A percentile compares a stretch with the other conserved stretches of the same genome.
Evolutionary conservation across 2,797 vertebrate species (phyloP).

Genomic region (Cichlasoma orientale): DNA sequence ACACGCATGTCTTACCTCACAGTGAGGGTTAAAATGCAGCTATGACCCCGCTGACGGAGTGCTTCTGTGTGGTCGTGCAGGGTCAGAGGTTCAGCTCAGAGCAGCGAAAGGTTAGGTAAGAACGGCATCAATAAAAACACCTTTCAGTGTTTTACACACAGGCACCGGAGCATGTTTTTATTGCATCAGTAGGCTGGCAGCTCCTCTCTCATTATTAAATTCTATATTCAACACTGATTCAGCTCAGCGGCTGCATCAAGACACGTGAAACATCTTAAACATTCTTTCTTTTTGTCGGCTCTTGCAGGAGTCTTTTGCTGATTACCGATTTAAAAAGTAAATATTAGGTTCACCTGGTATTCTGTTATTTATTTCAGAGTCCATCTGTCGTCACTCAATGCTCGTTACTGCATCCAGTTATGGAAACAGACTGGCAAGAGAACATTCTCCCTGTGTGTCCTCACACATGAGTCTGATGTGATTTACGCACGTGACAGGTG

Average conservation of each 20-base stretch:
- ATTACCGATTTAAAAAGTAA: background rate
- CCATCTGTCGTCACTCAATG: constrained; percentile 42
- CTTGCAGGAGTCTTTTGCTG: background rate
- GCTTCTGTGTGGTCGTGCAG: constrained; percentile 71
- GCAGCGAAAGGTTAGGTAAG: constrained; percentile 38
- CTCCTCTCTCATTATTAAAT: background rate
- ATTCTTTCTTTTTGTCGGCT: background rate
- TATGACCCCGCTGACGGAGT: constrained; percentile 64
- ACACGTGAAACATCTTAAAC: background rate
- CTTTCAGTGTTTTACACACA: background rate
- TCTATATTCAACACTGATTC: background rate
- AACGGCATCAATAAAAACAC: constrained; percentile 41
- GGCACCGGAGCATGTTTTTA: background rate
- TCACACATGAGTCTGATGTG: constrained; percentile 26
- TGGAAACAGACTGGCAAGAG: constrained; percentile 26
- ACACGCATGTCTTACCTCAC: constrained; percentile 9
- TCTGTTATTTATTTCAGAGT: constrained; percentile 3
- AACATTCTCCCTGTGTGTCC: constrained; percentile 39
- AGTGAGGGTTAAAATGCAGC: constrained; percentile 43
- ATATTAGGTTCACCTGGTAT: background rate
- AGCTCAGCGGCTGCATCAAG: background rate
- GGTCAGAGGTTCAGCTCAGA: constrained; percentile 58
- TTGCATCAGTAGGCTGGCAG: no score
- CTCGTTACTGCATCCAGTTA: constrained; percentile 40
- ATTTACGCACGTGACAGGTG: constrained; percentile 65